Evolutionary conservation across 2,113 vertebrate genomes (phyloP), one percentile per base, ranked within the genome.

Genomic region (Misgurnus mizolepis): DNA sequence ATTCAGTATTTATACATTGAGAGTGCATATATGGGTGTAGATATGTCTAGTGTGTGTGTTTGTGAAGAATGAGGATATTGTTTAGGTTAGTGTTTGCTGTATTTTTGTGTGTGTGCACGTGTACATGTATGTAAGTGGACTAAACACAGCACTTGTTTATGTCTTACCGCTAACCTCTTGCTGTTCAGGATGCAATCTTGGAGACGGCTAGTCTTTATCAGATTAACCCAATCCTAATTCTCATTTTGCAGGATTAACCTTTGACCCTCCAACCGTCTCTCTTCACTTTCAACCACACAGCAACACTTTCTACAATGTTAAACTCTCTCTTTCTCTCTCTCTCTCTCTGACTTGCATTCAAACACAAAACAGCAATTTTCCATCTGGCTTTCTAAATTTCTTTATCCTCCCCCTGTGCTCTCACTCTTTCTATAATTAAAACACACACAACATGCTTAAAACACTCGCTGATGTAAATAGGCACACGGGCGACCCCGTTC

Each of bases 171-270:
- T 86, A 88, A 83, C 85, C 76, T 82, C 86, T 84, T 86, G 80
- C 85, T 85, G 84, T 90, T 78, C 87, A 81, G 82, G 87, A 88
- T 83, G 85, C 84, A 89, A 88, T 89, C 86, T 87, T 82, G 88
- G 85, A 88, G 83, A 64, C 76, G 47, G 53, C 82, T 83, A 80
- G 78, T 17, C 77, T 34, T 34, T 58, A 70, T 41, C 88, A 88
- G 88, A 91, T 91, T 92, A 92, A 93, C 90, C 87, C 88, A 89
- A 89, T 90, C 88, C 88, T 89, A 89, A 90, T 92, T 92, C 91
- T 94, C 87, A 91, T 94, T 94, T 93, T 88, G 90, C 92, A 93
- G 92, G 92, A 92, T 90, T 91, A 92, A 92, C 92, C 88, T 88
- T 89, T 88, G 89, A 86, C 87, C 86, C 83, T 89, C 70, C 74